phyloP scores from a whole-genome alignment of 2,113 vertebrate species.

The Enhydra lutris region DNA sequence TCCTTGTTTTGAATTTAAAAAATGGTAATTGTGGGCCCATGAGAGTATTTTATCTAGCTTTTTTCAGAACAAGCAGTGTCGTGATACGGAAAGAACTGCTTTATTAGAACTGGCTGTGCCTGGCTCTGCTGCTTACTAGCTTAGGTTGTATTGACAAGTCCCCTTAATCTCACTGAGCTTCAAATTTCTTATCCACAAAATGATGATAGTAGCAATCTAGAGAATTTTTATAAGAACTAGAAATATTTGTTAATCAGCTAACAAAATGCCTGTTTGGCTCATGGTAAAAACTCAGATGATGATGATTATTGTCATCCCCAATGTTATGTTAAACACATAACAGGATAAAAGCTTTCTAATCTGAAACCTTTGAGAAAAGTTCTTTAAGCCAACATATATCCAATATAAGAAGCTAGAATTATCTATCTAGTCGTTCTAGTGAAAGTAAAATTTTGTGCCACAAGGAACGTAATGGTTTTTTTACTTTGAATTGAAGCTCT shows the following conservation, averaged over 20 bases:
- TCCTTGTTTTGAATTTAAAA: slow-evolving; percentile 21
- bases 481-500: not conserved
- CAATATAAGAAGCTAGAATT: not conserved
- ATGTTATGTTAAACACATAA: not conserved
- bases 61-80: not conserved
- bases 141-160: not conserved
- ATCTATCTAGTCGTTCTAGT: not conserved
- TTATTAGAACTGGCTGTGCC: not conserved
- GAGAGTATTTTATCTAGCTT: not conserved
- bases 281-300: not conserved
- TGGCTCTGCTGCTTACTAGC: not conserved
- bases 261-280: not conserved
- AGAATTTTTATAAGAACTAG: slow-evolving; percentile 20
- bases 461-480: not conserved
- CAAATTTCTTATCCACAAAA: not conserved
- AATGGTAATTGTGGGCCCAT: not conserved
- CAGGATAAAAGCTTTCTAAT: slow-evolving; percentile 1
- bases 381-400: not conserved
- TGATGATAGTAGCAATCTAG: not conserved
- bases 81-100: not conserved
- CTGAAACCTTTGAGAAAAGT: not conserved
- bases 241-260: slow-evolving; percentile 8
- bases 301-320: not conserved
- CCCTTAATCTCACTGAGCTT: not conserved
- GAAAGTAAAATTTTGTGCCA: not conserved